phyloP scores from a whole-genome alignment of 1,140 invertebrate genomes.

The Drosophila ohnishii region DNA sequence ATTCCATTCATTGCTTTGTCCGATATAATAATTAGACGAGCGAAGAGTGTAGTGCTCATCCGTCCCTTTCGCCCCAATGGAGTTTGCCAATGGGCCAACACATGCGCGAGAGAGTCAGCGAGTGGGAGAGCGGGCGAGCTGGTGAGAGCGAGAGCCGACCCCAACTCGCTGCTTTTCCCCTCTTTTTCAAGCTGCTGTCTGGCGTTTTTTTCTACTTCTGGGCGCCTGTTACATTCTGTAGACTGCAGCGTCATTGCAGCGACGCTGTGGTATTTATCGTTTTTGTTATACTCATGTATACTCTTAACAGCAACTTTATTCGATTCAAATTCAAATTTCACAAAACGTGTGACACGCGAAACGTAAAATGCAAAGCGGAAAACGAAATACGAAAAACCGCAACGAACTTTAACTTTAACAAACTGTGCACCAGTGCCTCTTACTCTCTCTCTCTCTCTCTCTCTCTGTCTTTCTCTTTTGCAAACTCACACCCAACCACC shows the following conservation, averaged over 20 bases:
- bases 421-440: constrained; percentile 17
- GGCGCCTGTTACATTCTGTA: constrained; percentile 80
- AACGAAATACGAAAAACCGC: constrained; percentile 34
- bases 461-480: background rate
- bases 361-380: constrained; percentile 42
- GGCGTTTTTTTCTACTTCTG: constrained; percentile 38
- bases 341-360: constrained; percentile 64
- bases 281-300: constrained; percentile 20
- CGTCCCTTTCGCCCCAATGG: constrained; percentile 9
- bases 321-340: constrained; percentile 51
- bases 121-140: constrained; percentile 14
- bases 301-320: constrained; percentile 36
- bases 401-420: constrained; percentile 38
- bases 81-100: constrained; percentile 41
- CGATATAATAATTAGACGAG: constrained; percentile 38
- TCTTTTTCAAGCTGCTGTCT: constrained; percentile 37
- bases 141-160: background rate
- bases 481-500: constrained; percentile 16
- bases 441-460: background rate
- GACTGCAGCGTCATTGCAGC: constrained; percentile 82
- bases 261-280: constrained; percentile 37
- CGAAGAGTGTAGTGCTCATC: constrained; percentile 8
- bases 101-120: constrained; percentile 55
- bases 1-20: constrained; percentile 36
- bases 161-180: constrained; percentile 17